These are phyloP conservation scores for Ormyrus pomaceus DNA, from an alignment of 2,888 invertebrate species.

Conservation along the genomic window DNA sequence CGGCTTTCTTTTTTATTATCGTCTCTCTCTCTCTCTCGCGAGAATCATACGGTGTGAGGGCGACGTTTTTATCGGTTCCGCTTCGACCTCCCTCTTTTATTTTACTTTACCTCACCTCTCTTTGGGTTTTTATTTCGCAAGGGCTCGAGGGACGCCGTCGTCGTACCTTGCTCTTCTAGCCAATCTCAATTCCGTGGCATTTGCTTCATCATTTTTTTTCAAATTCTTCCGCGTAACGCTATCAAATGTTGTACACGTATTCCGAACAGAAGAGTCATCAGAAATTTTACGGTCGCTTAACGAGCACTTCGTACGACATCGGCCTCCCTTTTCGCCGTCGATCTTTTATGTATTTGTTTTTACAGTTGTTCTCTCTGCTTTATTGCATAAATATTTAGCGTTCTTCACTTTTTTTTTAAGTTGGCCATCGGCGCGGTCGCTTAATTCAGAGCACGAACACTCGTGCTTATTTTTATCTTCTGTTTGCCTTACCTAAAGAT, in stretches of 20 bases:
- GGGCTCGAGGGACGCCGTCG: constrained; percentile 33
- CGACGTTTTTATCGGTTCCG: constrained; percentile 8
- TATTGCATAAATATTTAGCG: constrained; percentile 1
- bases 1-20: neutral
- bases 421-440: constrained; percentile 3
- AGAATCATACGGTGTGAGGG: neutral
- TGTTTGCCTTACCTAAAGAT: constrained; percentile 32
- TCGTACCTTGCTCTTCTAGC: constrained; percentile 29
- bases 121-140: constrained; percentile 26
- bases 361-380: too few relatives aligned
- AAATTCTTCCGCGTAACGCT: too few relatives aligned
- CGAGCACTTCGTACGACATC: too few relatives aligned
- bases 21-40: neutral
- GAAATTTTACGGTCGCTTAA: too few relatives aligned
- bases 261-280: too few relatives aligned
- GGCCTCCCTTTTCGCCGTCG: too few relatives aligned
- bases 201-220: neutral
- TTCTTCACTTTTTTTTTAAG: constrained; percentile 4
- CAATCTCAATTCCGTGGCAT: constrained; percentile 61
- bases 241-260: too few relatives aligned
- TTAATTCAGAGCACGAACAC: neutral
- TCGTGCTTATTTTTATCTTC: constrained; percentile 5
- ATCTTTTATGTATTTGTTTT: too few relatives aligned
- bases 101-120: constrained; percentile 4
- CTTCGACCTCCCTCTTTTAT: neutral